Base-by-base conservation (phyloP, 2,888 invertebrate genomes). In the Marronus borbonicus region DNA sequence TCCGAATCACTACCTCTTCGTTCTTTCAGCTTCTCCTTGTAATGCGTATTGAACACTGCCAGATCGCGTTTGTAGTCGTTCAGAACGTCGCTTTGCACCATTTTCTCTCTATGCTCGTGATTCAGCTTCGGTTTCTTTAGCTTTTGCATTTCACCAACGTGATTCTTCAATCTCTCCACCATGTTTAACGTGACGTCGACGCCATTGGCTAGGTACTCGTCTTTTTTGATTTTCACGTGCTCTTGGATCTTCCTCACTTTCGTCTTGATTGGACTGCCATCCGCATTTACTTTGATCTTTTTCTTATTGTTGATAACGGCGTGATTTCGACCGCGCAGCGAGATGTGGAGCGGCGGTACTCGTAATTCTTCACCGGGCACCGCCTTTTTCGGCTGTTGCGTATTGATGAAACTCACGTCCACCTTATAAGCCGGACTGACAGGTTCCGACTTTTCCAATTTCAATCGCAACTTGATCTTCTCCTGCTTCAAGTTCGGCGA, bases 291-390 rank as follows among this genome's bases (percentile, higher is more conserved):
- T 81, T 91, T 90, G 68, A 90, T 89, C 79, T 90, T 89, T 83
- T 94, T 94, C 70, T 94, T 94, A 86, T 94, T 93, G 85, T 93
- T 95, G 83, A 96, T 96, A 68, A 97, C 95, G 58, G 95, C 95
- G 0, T 95, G 95, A 87, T 96, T 96, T 78, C 96, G 91, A 0
- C 96, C 96, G 79, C 96, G 91, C 60, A 97, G 89, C 78, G 96
- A 96, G 84, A 97, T 97, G 87, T 97, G 97, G 80, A 97, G 89
- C 1, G 97, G 97, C 8, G 97, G 97, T 66, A 97, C 97, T 76
- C 96, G 90, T 7, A 94, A 93, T 84, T 96, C 96, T 80, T 95
- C 95, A 1, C 82, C 80, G 14, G 83, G 84, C 81, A 80, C 85
- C 3, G 87, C 86, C 78, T 88, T 88, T 78, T 89, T 90, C 74